A percentile compares a stretch with the other conserved stretches of the same genome.
Evolutionary conservation across 1,140 invertebrate genomes (phyloP).

Genomic region (Archivesica marissinica): DNA sequence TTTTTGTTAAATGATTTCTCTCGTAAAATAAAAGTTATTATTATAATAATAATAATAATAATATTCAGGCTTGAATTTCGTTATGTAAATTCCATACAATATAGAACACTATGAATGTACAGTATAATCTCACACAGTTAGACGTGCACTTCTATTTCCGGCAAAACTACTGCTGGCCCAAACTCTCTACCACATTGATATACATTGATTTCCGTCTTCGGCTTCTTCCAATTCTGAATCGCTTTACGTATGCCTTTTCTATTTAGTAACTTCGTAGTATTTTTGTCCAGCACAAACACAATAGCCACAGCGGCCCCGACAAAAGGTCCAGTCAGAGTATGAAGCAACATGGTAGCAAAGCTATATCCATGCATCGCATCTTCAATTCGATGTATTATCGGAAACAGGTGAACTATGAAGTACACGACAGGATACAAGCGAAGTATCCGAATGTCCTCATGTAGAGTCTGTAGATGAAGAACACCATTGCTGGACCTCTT

Average conservation of each 20-base stretch:
- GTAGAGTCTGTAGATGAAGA: neutral
- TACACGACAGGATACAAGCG: conserved; percentile 29
- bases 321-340: neutral
- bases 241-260: conserved; percentile 1
- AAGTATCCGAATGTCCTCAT: conserved; percentile 5
- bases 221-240: neutral
- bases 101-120: too few relatives aligned
- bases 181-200: neutral
- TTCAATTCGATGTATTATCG: conserved; percentile 11
- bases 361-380: neutral
- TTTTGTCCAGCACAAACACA: conserved; percentile 20
- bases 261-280: neutral
- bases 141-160: too few relatives aligned
- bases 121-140: too few relatives aligned
- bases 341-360: neutral
- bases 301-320: neutral
- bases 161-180: too few relatives aligned
- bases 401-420: neutral
- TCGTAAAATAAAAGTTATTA: too few relatives aligned
- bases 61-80: too few relatives aligned
- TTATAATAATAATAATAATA: too few relatives aligned
- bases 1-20: too few relatives aligned
- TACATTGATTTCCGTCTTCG: neutral
- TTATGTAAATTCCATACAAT: too few relatives aligned
- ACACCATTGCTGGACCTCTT: neutral